Base-by-base conservation (phyloP, 2,888 invertebrate species). In the Eupithecia exiguata region DNA sequence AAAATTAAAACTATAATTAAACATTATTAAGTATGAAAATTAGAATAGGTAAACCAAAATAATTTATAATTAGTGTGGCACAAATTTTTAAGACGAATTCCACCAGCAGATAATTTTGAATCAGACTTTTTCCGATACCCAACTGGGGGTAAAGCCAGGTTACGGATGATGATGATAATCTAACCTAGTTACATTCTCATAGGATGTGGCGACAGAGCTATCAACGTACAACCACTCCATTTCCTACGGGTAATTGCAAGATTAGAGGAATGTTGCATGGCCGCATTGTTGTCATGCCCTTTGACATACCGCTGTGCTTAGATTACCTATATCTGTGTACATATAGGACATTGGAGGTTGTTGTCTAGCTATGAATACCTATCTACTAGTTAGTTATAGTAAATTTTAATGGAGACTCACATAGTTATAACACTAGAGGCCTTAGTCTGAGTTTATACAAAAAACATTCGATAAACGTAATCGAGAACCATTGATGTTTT, bases 211-310 rank as follows among this genome's bases (percentile, higher is more conserved):
- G 9, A 43, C 35, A 49, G 18, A 70, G 35, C 58, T 58, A 58
- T 69, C 66, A 72, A 69, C 72, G 25, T 12, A 62, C 63, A 66
- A 36, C 49, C 66, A 62, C 67, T 69, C 73, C 36, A 76, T 76
- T 73, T 76, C 75, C 75, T 76, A 61, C 61, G n/a, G 35, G 0
- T 73, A 73, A 76, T 73, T 73, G 69, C 30, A 53, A 69, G 72
- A 72, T 58, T 70, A 72, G 70, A n/a, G 66, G 68, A 61, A 71
- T 76, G 70, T 61, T n/a, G 63, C n/a, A 21, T 43, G 68, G 63
- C 71, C 66, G 73, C 76, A 74, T 73, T 76, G 76, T 73, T 76
- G 75, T 40, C 70, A 66, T 75, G 49, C 66, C 69, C 65, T 73
- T 68, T 74, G 75, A 66, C 69, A 66, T 74, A 63, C 69, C 38